Base-by-base conservation (phyloP, 2,113 vertebrate genomes). In the Brachionichthys hirsutus region DNA sequence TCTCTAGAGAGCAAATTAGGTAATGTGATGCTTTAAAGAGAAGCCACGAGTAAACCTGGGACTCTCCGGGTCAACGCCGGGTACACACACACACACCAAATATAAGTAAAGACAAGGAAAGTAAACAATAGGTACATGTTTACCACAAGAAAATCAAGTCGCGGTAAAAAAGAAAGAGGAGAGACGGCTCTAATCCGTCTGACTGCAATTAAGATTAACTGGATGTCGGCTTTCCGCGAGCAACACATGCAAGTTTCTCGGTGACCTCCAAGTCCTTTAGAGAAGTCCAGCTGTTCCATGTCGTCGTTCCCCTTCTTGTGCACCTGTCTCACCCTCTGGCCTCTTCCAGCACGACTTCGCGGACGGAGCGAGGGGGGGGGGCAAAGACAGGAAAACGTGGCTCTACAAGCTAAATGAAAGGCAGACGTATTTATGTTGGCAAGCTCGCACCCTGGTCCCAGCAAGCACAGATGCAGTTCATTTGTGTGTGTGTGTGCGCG, bases 351-450 rank as follows among this genome's bases (percentile, higher is more conserved):
- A 57, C 42, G 58, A 46, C 60, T n/a, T 62, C 73, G 35, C 52
- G 66, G 36, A 50, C 18, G 16, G 20, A 49, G 43, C 40, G 43
- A 64, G 51, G 54, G 54, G 16, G 19, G 19, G 62, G 54, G 19
- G 22, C 42, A 55, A 45, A 62, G 43, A 41, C 50, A 62, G 53
- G 43, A 71, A 83, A 77, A 67, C 40, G 54, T 12, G 44, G 54
- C 66, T 70, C 51, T 75, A 62, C 56, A 74, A 74, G 72, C 54
- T 70, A 76, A 85, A 84, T 78, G 80, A 85, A 81, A 82, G 80
- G 70, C 80, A 74, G 81, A 64, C 51, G 24, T 82, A 75, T 85
- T 85, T 82, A 62, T 77, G 47, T 80, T 82, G 76, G 81, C 80
- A 70, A 78, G 75, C 42, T 19, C 50, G 64, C 15, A 40, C 73